These are phyloP conservation scores for Drosophila orosa DNA, from an alignment of 1,140 invertebrate genomes.

Conservation along the genomic window DNA sequence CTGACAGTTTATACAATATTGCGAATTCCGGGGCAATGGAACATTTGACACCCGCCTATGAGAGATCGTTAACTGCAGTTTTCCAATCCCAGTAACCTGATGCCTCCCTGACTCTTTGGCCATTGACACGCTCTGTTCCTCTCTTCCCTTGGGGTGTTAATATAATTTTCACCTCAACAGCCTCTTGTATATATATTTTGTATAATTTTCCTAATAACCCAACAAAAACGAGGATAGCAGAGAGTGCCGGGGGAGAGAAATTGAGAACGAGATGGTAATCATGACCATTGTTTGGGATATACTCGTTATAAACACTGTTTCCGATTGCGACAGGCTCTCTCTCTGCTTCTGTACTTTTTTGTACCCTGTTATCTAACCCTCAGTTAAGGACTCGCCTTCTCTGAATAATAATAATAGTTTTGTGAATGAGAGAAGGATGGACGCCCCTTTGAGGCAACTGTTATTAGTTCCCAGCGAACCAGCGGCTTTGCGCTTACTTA, in stretches of 20 bases:
- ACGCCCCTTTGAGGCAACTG: slow-evolving; percentile 77
- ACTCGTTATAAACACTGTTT: slow-evolving; percentile 69
- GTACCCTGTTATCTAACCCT: slow-evolving; percentile 67
- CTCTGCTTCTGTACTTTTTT: background rate
- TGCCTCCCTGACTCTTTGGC: slow-evolving; percentile 52
- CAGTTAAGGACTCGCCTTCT: slow-evolving; percentile 45
- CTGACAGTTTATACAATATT: slow-evolving; percentile 75
- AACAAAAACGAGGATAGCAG: slow-evolving; percentile 28
- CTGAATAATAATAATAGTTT: slow-evolving; percentile 22
- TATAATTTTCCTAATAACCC: slow-evolving; percentile 70
- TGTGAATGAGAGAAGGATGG: slow-evolving; percentile 6
- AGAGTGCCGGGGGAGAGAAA: slow-evolving; percentile 27
- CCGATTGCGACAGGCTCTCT: slow-evolving; percentile 53
- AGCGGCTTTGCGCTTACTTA: slow-evolving; percentile 27
- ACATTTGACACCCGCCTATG: slow-evolving; percentile 69
- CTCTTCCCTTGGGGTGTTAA: slow-evolving; percentile 45
- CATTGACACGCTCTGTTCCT: slow-evolving; percentile 52
- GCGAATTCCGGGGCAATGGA: slow-evolving; percentile 60
- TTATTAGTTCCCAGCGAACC: slow-evolving; percentile 76
- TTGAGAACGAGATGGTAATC: slow-evolving; percentile 46
- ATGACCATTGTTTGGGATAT: slow-evolving; percentile 60
- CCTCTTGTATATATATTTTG: slow-evolving; percentile 39
- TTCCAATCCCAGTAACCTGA: slow-evolving; percentile 57
- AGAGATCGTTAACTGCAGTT: slow-evolving; percentile 60
- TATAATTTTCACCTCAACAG: slow-evolving; percentile 61